A percentile compares a stretch with the other conserved stretches of the same genome.
Evolutionary conservation across 2,113 vertebrate species (phyloP).

Genomic region (Leptosomus discolor): DNA sequence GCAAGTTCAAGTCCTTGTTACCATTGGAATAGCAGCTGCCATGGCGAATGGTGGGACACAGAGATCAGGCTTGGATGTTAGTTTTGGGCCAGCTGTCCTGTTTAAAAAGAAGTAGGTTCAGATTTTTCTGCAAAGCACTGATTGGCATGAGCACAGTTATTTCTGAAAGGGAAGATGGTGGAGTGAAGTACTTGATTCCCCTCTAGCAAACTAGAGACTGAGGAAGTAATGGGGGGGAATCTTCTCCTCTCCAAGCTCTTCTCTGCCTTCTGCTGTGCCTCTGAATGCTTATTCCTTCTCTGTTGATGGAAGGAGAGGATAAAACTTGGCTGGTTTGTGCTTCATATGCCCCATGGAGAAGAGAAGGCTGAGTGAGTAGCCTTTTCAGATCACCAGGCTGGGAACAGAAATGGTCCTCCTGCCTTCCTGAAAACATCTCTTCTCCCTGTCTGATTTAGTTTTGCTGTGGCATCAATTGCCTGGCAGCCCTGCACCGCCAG

Average conservation of each 20-base stretch:
- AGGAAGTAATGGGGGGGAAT: background rate
- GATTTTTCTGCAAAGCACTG: background rate
- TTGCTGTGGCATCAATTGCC: background rate
- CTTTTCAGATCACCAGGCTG: background rate
- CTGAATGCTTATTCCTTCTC: background rate
- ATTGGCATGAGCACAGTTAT: background rate
- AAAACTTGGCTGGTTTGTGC: background rate
- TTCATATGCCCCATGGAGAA: background rate
- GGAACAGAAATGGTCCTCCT: background rate
- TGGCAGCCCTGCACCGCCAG: background rate
- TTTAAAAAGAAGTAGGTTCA: background rate
- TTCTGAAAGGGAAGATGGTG: background rate
- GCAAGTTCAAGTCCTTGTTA: background rate
- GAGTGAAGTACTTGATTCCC: background rate
- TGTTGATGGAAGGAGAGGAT: background rate
- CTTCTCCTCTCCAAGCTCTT: background rate
- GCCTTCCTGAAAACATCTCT: background rate
- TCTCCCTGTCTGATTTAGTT: background rate
- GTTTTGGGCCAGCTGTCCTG: background rate
- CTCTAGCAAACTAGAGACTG: background rate
- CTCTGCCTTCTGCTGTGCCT: background rate
- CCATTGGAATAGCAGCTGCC: background rate
- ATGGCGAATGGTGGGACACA: accelerated
- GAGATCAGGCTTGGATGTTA: background rate
- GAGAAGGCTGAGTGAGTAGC: background rate